Conservation (phyloP, 2,797 vertebrate genomes). For the Ataeniobius toweri region DNA sequence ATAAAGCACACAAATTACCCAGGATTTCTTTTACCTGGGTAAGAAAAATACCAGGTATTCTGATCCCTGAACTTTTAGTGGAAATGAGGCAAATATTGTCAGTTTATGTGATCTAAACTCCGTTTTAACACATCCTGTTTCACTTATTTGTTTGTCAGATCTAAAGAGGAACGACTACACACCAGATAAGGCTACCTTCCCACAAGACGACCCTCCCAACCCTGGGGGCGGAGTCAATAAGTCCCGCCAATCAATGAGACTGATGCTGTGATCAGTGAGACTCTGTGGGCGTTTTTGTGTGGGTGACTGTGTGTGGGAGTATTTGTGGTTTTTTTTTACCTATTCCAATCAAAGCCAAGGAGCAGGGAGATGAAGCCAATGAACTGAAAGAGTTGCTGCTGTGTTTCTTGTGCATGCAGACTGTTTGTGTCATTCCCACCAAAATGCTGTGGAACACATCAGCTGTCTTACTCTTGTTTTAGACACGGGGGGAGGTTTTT, state of each 20-base stretch:
- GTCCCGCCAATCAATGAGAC: slow-evolving; percentile 86
- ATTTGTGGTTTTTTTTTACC: slow-evolving; percentile 4
- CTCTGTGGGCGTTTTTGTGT: not conserved
- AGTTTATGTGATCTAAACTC: no score
- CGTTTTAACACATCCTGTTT: not conserved
- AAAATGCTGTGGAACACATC: slow-evolving; percentile 54
- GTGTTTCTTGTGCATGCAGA: slow-evolving; percentile 64
- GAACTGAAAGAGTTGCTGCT: slow-evolving; percentile 62
- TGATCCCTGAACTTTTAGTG: no score
- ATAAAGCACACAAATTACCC: no score
- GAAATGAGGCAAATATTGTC: no score
- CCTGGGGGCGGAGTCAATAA: slow-evolving; percentile 88
- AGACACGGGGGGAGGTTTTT: slow-evolving; percentile 59
- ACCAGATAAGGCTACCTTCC: slow-evolving; percentile 92
- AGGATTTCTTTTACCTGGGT: no score
- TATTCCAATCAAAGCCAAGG: slow-evolving; percentile 55
- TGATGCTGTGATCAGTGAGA: slow-evolving; percentile 85
- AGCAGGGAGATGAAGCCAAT: slow-evolving; percentile 32
- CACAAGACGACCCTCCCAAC: slow-evolving; percentile 89
- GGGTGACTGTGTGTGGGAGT: not conserved
- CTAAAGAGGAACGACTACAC: slow-evolving; percentile 97
- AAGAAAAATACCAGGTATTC: no score
- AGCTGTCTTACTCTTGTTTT: slow-evolving; percentile 51
- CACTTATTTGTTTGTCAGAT: slow-evolving; percentile 77
- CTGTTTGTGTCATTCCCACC: slow-evolving; percentile 49